Percentiles rank a stretch among this genome's conserved stretches.
These are phyloP conservation scores for Coregonus sp. DNA, from an alignment of 2,797 vertebrate genomes.

Conservation along the genomic window DNA sequence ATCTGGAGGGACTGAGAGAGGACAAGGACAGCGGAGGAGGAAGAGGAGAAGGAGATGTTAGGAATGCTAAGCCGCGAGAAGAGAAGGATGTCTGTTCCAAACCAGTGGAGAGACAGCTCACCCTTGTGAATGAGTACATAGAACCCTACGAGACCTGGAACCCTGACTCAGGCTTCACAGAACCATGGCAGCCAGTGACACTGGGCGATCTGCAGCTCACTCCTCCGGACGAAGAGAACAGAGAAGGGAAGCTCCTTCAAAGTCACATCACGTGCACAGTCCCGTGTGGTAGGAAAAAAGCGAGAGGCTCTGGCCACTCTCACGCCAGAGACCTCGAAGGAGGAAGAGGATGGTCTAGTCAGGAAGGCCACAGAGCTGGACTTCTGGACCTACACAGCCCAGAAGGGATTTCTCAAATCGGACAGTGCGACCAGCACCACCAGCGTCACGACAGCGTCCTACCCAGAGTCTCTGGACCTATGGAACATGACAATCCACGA, in stretches of 20 bases:
- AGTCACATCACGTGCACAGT: background rate
- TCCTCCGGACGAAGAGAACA: constrained; percentile 63
- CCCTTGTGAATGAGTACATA: constrained; percentile 63
- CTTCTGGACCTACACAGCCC: constrained; percentile 71
- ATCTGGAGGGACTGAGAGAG: constrained; percentile 58
- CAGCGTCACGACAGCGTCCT: constrained; percentile 53
- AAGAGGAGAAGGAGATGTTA: constrained; percentile 37
- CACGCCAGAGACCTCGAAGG: constrained; percentile 72
- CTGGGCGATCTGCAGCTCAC: constrained; percentile 67
- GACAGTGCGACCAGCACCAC: constrained; percentile 55
- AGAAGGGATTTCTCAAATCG: constrained; percentile 71
- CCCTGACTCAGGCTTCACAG: constrained; percentile 35
- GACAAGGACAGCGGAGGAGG: constrained; percentile 34
- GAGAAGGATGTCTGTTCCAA: constrained; percentile 44
- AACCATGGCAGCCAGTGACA: constrained; percentile 59
- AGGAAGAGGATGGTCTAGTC: constrained; percentile 63
- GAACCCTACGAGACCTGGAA: constrained; percentile 62
- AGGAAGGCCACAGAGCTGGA: constrained; percentile 61
- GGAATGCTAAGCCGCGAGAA: constrained; percentile 16
- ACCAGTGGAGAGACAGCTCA: constrained; percentile 44
- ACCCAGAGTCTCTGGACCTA: constrained; percentile 69
- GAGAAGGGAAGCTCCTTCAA: constrained; percentile 1
- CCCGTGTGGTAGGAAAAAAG: constrained; percentile 44
- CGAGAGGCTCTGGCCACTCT: constrained; percentile 47
- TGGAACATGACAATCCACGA: constrained; percentile 75